Evolutionary conservation across 2,888 invertebrate species (phyloP).

Genomic region (Zootermopsis nevadensis): DNA sequence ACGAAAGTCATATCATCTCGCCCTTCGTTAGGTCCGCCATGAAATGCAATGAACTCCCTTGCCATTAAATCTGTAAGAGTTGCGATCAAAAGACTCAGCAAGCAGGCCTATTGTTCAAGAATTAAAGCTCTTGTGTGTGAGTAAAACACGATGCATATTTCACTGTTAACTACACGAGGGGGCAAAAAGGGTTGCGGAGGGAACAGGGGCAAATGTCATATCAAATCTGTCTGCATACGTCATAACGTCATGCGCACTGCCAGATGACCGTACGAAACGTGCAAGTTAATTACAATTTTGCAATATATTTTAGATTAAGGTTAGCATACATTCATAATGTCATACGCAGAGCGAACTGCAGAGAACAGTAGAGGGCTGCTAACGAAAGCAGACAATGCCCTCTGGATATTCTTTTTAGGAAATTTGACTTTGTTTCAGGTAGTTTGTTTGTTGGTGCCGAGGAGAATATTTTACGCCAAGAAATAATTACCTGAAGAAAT

Average conservation of each 20-base stretch:
- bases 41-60: background rate
- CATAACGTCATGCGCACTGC: conserved; percentile 4
- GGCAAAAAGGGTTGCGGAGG: background rate
- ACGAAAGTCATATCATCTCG: background rate
- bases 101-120: conserved; percentile 25
- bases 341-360: background rate
- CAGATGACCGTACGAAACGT: conserved; percentile 29
- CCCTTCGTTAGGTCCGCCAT: background rate
- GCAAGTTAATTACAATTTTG: conserved; percentile 32
- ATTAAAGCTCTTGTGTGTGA: conserved; percentile 10
- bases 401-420: too few species aligned
- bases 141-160: conserved; percentile 32
- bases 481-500: too few species aligned
- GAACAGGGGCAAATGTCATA: conserved; percentile 29
- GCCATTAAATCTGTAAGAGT: conserved; percentile 13
- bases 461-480: too few species aligned
- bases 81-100: background rate
- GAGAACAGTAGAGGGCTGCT: background rate
- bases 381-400: too few species aligned
- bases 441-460: too few species aligned
- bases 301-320: conserved; percentile 6
- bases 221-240: conserved; percentile 32
- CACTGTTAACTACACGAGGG: conserved; percentile 34
- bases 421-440: too few species aligned
- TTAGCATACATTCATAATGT: conserved; percentile 2